Conservation (phyloP, 2,113 vertebrate species). For the Elgaria multicarinata region DNA sequence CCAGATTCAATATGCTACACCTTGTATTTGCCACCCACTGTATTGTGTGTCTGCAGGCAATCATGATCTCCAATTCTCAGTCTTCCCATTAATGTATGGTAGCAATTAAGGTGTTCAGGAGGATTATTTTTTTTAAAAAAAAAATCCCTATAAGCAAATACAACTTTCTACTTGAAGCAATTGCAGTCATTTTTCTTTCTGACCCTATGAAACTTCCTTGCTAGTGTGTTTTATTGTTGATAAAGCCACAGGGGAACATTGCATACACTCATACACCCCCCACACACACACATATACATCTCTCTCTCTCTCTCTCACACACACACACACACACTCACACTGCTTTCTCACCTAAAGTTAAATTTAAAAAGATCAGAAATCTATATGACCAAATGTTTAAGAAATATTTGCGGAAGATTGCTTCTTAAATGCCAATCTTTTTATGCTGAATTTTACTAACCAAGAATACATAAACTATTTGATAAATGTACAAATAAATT, state of each 20-base stretch:
- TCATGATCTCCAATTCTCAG: not conserved
- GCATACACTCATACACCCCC: too few relatives aligned
- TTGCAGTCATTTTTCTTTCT: not conserved
- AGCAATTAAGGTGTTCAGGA: not conserved
- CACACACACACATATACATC: not conserved
- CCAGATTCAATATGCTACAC: not conserved
- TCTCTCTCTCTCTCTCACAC: not conserved
- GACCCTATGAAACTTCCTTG: not conserved
- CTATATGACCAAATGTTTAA: not conserved
- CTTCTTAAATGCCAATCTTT: not conserved
- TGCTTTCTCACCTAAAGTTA: not conserved
- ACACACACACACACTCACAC: too few relatives aligned
- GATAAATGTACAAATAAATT: not conserved
- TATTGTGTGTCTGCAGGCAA: fast-evolving
- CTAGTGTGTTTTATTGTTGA: not conserved
- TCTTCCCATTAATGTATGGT: not conserved
- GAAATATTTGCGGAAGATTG: not conserved
- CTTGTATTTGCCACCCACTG: not conserved
- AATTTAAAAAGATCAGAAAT: not conserved
- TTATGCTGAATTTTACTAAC: not conserved
- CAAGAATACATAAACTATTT: not conserved
- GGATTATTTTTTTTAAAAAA: constrained; percentile 14
- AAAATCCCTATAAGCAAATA: not conserved
- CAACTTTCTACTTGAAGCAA: not conserved
- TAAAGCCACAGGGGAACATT: not conserved